phyloP scores from a whole-genome alignment of 1,140 invertebrate species.

The Wasmannia auropunctata region DNA sequence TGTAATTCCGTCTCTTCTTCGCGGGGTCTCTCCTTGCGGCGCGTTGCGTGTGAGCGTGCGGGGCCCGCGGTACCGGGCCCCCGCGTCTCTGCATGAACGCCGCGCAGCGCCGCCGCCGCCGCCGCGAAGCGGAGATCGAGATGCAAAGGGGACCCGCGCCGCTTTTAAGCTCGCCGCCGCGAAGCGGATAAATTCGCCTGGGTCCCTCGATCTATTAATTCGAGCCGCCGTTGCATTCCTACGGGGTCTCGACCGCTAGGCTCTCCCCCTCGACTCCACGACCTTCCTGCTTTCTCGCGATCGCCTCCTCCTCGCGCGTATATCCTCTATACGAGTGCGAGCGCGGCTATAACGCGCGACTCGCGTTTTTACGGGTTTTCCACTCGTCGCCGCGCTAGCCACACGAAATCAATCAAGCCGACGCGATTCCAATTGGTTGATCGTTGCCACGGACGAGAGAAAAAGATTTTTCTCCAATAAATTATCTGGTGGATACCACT shows the following conservation, averaged over 20 bases:
- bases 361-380: slow-evolving; percentile 17
- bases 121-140: slow-evolving; percentile 82
- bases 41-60: slow-evolving; percentile 59
- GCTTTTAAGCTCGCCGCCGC: slow-evolving; percentile 83
- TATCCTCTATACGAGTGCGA: neutral
- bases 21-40: slow-evolving; percentile 39
- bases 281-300: slow-evolving; percentile 80
- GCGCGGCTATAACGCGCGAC: neutral
- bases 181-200: slow-evolving; percentile 83
- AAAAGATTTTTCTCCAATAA: neutral
- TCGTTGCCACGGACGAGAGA: neutral
- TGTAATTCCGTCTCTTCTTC: slow-evolving; percentile 21
- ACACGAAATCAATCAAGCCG: slow-evolving; percentile 38
- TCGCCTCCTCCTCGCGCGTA: slow-evolving; percentile 47
- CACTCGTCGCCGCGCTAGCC: neutral
- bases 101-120: slow-evolving; percentile 52
- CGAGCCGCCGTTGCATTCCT: slow-evolving; percentile 82
- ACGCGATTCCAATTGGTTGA: slow-evolving; percentile 36
- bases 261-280: slow-evolving; percentile 72
- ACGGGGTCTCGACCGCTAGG: slow-evolving; percentile 77
- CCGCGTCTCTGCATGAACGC: slow-evolving; percentile 46
- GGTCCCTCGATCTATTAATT: slow-evolving; percentile 84
- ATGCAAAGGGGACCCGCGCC: slow-evolving; percentile 82
- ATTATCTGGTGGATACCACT: neutral
- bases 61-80: slow-evolving; percentile 28